Conservation (phyloP, 2,888 invertebrate genomes). For the Apotomis betuletana region DNA sequence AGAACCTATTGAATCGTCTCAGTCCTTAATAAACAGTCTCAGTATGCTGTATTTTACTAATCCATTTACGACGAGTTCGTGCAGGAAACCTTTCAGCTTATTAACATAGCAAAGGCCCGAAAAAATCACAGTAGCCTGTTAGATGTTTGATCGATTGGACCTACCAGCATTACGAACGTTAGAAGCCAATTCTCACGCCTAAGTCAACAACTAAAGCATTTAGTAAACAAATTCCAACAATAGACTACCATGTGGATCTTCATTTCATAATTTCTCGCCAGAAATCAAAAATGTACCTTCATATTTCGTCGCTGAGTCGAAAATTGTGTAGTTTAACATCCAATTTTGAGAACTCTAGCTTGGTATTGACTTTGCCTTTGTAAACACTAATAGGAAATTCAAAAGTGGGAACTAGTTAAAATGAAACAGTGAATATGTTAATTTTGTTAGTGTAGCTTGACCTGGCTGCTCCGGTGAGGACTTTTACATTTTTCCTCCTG, state of each 20-base stretch:
- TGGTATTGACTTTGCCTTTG: slow-evolving; percentile 79
- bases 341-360: slow-evolving; percentile 65
- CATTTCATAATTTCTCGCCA: slow-evolving; percentile 59
- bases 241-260: slow-evolving; percentile 62
- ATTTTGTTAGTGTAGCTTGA: slow-evolving; percentile 59
- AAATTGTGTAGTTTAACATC: slow-evolving; percentile 45
- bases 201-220: slow-evolving; percentile 77
- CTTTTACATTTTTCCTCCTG: slow-evolving; percentile 50
- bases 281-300: slow-evolving; percentile 50
- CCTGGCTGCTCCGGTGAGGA: slow-evolving; percentile 50
- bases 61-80: slow-evolving; percentile 27
- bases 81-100: slow-evolving; percentile 35
- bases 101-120: slow-evolving; percentile 43
- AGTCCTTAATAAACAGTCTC: background rate
- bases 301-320: slow-evolving; percentile 45
- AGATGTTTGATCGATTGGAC: slow-evolving; percentile 73
- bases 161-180: slow-evolving; percentile 78
- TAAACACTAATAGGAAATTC: slow-evolving; percentile 82
- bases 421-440: slow-evolving; percentile 81
- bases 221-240: slow-evolving; percentile 78
- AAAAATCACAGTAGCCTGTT: slow-evolving; percentile 73
- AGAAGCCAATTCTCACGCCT: slow-evolving; percentile 81
- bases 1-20: background rate
- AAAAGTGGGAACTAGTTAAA: slow-evolving; percentile 80
- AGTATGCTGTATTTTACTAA: slow-evolving; percentile 6